A percentile compares a stretch with the other conserved stretches of the same genome.
These are phyloP conservation scores for Conops quadrifasciatus DNA, from an alignment of 2,888 invertebrate species.

Conservation along the genomic window DNA sequence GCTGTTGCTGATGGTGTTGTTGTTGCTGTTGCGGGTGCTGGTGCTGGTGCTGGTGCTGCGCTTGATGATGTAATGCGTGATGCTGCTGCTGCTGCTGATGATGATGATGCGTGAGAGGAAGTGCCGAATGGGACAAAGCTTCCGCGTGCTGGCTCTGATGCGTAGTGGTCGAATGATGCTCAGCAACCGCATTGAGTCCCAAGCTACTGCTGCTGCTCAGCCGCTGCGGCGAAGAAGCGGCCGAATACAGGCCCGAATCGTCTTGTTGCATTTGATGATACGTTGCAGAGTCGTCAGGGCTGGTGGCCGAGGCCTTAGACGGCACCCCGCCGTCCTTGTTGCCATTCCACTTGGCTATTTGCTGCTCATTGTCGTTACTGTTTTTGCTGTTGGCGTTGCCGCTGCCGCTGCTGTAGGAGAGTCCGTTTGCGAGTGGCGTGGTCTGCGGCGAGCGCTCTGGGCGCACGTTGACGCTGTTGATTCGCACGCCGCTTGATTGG, in stretches of 20 bases:
- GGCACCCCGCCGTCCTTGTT: slow-evolving; percentile 36
- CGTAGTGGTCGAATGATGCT: slow-evolving; percentile 44
- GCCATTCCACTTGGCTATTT: slow-evolving; percentile 57
- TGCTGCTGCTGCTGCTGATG: slow-evolving; percentile 24
- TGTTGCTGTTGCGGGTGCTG: slow-evolving; percentile 43
- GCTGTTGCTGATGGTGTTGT: slow-evolving; percentile 32
- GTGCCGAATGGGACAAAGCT: slow-evolving; percentile 24
- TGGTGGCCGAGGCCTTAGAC: slow-evolving; percentile 48
- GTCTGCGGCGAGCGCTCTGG: slow-evolving; percentile 60
- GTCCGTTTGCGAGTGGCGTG: slow-evolving; percentile 64
- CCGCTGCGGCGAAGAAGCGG: slow-evolving; percentile 57
- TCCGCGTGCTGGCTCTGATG: slow-evolving; percentile 35
- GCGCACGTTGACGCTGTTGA: slow-evolving; percentile 54
- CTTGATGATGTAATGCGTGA: slow-evolving; percentile 8
- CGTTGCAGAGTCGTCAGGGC: slow-evolving; percentile 47
- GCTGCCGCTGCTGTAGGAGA: slow-evolving; percentile 46
- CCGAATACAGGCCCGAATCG: slow-evolving; percentile 58
- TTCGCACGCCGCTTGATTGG: slow-evolving; percentile 63
- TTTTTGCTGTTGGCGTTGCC: slow-evolving; percentile 48
- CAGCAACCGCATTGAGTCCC: slow-evolving; percentile 51
- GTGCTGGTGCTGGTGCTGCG: slow-evolving; percentile 35
- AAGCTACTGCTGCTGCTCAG: slow-evolving; percentile 42
- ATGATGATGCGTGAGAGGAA: slow-evolving; percentile 43
- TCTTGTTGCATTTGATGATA: slow-evolving; percentile 54
- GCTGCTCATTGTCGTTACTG: slow-evolving; percentile 48